Conservation (phyloP, 2,888 invertebrate genomes). For the Acrobasis suavella region DNA sequence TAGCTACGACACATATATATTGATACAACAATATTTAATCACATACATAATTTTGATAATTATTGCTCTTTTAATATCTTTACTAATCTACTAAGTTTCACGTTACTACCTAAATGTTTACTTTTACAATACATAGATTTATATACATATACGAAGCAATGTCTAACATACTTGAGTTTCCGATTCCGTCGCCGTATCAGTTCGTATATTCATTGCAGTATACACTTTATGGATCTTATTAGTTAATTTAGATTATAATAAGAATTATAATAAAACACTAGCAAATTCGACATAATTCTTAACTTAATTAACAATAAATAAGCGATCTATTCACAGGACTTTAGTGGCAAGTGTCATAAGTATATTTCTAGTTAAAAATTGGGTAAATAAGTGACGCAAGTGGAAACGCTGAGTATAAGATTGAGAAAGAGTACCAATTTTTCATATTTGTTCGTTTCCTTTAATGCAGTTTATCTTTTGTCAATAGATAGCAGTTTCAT, state of each 20-base stretch:
- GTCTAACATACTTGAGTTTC: no score
- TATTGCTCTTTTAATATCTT: no score
- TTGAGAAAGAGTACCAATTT: constrained; percentile 1
- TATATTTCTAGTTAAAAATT: constrained; percentile 11
- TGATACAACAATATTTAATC: no score
- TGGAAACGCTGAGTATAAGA: constrained; percentile 1
- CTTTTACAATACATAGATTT: no score
- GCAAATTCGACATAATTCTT: constrained; percentile 9
- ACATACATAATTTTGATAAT: no score
- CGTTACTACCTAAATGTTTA: no score
- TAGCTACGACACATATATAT: no score
- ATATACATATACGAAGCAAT: no score
- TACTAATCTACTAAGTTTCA: no score
- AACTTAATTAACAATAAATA: constrained; percentile 15
- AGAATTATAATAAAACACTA: not conserved
- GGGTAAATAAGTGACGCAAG: not conserved
- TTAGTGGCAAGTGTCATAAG: constrained; percentile 14
- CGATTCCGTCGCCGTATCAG: no score
- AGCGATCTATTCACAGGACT: not conserved
- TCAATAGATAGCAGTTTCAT: no score
- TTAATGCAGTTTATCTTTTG: not conserved
- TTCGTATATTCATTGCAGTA: not conserved
- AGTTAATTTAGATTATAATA: constrained; percentile 9
- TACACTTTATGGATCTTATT: constrained; percentile 15
- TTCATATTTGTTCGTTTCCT: not conserved